Evolutionary conservation across 1,140 invertebrate genomes (phyloP).

Genomic region (Lamellibrachia luymesi): DNA sequence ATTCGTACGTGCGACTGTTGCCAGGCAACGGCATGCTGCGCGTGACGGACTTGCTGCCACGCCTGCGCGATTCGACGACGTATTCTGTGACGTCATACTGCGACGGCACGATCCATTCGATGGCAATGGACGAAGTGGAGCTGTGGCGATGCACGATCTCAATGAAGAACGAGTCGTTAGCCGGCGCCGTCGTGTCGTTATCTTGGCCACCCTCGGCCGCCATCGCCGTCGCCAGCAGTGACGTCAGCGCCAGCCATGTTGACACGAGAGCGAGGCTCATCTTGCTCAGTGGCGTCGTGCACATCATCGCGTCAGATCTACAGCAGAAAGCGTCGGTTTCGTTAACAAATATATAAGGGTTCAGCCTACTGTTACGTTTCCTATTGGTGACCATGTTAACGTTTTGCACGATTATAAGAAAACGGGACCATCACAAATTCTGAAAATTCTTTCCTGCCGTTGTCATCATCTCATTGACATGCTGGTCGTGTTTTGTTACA

Average conservation of each 20-base stretch:
- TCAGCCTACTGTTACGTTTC: no score
- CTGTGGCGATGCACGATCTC: background rate
- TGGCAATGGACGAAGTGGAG: background rate
- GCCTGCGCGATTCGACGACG: background rate
- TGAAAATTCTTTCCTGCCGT: no score
- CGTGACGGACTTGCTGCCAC: background rate
- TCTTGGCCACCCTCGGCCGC: background rate
- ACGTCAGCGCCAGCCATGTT: background rate
- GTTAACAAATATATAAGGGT: background rate
- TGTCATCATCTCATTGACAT: no score
- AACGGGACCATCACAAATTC: no score
- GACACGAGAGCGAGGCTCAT: background rate
- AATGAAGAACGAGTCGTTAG: background rate
- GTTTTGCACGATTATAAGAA: no score
- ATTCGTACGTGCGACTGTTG: background rate
- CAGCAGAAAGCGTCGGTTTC: background rate
- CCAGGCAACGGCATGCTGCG: background rate
- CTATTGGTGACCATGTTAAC: no score
- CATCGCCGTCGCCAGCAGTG: background rate
- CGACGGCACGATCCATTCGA: background rate
- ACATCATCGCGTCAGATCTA: background rate
- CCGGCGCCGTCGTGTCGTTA: background rate
- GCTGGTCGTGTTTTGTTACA: no score
- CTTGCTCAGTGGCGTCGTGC: background rate
- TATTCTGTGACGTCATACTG: background rate